Percentiles rank a stretch among this genome's conserved stretches.
Conservation (phyloP, 2,888 invertebrate species). For the Megaustenia siamemsis region DNA sequence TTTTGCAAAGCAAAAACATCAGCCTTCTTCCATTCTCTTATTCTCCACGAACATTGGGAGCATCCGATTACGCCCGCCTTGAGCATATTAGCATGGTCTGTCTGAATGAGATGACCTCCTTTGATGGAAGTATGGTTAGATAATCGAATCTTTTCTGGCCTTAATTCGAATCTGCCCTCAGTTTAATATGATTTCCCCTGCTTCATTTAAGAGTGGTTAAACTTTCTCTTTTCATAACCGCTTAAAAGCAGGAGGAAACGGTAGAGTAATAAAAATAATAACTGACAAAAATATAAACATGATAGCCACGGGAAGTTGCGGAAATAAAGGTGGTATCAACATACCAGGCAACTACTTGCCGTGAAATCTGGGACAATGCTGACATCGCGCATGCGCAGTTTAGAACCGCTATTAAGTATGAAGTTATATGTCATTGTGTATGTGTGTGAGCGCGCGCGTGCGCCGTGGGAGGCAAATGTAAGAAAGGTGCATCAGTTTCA, state of each 20-base stretch:
- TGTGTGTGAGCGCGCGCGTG: too few relatives aligned
- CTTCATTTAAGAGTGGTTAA: slow-evolving; percentile 8
- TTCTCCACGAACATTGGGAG: not conserved
- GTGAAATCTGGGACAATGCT: not conserved
- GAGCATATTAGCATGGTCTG: slow-evolving; percentile 4
- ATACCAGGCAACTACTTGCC: not conserved
- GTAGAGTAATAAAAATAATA: not conserved
- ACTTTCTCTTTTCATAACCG: not conserved
- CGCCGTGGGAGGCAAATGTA: too few relatives aligned
- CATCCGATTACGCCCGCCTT: slow-evolving; percentile 17
- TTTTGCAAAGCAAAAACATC: not conserved
- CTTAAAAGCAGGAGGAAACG: not conserved
- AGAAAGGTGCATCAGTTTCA: too few relatives aligned
- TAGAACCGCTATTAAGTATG: not conserved
- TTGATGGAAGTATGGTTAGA: slow-evolving; percentile 6
- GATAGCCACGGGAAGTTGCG: not conserved
- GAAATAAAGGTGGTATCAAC: slow-evolving; percentile 14
- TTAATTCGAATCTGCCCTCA: slow-evolving; percentile 8
- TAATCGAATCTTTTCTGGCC: slow-evolving; percentile 22
- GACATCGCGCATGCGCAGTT: not conserved
- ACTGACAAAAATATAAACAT: not conserved
- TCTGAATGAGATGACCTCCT: slow-evolving; percentile 4
- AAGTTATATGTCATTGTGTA: not conserved
- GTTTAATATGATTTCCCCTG: slow-evolving; percentile 15
- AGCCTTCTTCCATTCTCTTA: not conserved